Evolutionary conservation across 1,140 invertebrate species (phyloP), one percentile per base, ranked within the genome.

Genomic region (Penaeus chinensis): DNA sequence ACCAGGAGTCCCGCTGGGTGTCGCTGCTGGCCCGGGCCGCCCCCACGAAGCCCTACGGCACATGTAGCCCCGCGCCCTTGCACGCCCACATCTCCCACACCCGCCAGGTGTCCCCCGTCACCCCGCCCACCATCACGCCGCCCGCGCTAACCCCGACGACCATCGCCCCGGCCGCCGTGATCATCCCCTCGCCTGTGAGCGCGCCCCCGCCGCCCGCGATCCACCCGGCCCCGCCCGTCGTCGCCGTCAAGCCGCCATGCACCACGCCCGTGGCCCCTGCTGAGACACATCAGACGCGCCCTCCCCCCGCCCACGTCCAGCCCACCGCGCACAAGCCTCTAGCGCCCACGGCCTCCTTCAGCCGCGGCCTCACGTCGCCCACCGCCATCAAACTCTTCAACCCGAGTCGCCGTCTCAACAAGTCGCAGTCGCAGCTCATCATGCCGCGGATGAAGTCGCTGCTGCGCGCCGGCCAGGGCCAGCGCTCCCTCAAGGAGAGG

Each of bases 371-470:
- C 32, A 87, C 86, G 10, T 87, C 86, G 8, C 86, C 86, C 37
- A 87, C 86, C 13, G 86, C 86, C 66, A 87, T 87, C 80, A 87
- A 87, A 47, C 86, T 87, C 24, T 87, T 87, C 81, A 87, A 87
- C 37, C 86, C 86, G 19, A 76, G 54, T 54, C 80, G 81, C 22
- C 79, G 86, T n/a, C 71, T 87, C 24, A 87, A 87, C 71, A 87
- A 87, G 80, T 82, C 86, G 19, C 86, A 87, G 60, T 87, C 86
- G 20, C 86, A 87, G 22, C 86, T 87, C 71, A 87, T 87, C 80
- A 87, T 87, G 86, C 86, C 86, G n/a, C 86, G 86, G 4, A 83
- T 87, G 86, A 87, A 87, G 71, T 87, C 86, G 4, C 69, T 87
- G 20, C 74, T 87, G 54, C 78, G 80, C 22, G 27, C 86, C 32